Evolutionary conservation across 2,888 invertebrate species (phyloP).

Genomic region (Thereva unica): DNA sequence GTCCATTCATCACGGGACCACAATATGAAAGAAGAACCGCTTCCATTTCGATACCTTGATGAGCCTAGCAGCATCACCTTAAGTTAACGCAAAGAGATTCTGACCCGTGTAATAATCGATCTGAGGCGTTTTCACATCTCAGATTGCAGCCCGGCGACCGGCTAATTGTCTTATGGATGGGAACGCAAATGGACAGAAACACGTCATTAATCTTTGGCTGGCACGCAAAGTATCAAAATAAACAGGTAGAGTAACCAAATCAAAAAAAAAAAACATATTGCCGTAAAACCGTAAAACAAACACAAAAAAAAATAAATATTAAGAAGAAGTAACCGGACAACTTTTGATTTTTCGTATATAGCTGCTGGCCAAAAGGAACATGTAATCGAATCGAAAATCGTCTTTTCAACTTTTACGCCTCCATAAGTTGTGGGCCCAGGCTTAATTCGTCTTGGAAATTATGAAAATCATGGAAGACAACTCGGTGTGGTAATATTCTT

Average conservation of each 20-base stretch:
- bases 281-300: too few species aligned
- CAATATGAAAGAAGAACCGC: not conserved
- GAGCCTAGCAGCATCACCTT: constrained; percentile 5
- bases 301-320: too few species aligned
- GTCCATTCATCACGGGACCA: not conserved
- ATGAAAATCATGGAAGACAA: too few species aligned
- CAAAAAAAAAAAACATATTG: too few species aligned
- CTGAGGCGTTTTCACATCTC: constrained; percentile 22
- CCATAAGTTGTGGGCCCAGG: too few species aligned
- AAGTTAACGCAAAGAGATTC: constrained; percentile 1
- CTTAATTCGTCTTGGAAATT: too few species aligned
- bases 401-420: too few species aligned
- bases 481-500: too few species aligned
- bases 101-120: constrained; percentile 12
- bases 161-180: constrained; percentile 32
- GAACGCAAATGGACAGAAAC: constrained; percentile 20
- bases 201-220: constrained; percentile 25
- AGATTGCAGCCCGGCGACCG: not conserved
- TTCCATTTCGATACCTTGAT: not conserved
- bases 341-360: too few species aligned
- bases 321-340: too few species aligned
- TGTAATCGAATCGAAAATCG: too few species aligned
- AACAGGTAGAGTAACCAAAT: constrained; percentile 1
- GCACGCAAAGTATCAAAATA: constrained; percentile 14
- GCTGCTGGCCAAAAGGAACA: too few species aligned